Conservation (phyloP, 2,888 invertebrate species). For the Dasypogon diadema region DNA sequence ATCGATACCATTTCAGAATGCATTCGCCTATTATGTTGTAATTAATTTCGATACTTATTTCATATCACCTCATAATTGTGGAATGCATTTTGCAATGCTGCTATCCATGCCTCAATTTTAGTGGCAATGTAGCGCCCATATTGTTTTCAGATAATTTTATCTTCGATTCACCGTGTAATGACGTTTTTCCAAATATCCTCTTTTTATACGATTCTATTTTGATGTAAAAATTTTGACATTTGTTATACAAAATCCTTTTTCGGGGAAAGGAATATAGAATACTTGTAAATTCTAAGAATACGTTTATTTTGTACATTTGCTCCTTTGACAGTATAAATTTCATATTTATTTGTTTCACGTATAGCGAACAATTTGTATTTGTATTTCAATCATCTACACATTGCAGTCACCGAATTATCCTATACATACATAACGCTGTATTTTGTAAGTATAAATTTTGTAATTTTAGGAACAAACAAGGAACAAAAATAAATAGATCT, state of each 20-base stretch:
- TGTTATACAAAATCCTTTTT: too few relatives aligned
- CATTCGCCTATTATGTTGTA: neutral
- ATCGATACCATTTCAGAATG: neutral
- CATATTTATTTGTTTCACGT: too few relatives aligned
- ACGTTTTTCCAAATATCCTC: too few relatives aligned
- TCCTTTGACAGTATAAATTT: too few relatives aligned
- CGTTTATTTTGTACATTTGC: too few relatives aligned
- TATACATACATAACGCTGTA: constrained; percentile 11
- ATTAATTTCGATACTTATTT: neutral
- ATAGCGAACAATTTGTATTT: neutral
- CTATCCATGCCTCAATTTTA: neutral
- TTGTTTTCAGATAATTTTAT: neutral
- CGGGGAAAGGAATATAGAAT: too few relatives aligned
- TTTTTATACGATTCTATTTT: too few relatives aligned
- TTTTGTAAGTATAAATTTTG: constrained; percentile 45
- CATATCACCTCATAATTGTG: neutral
- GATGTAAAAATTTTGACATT: too few relatives aligned
- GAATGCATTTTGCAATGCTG: neutral
- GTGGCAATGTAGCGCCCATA: neutral
- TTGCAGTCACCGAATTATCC: neutral
- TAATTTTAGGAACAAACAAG: constrained; percentile 24
- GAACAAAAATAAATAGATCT: neutral
- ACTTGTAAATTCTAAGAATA: too few relatives aligned
- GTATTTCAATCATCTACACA: neutral
- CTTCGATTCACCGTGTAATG: neutral